Evolutionary conservation across 2,113 vertebrate genomes (phyloP).

Genomic region (Atlantisia rogersi): DNA sequence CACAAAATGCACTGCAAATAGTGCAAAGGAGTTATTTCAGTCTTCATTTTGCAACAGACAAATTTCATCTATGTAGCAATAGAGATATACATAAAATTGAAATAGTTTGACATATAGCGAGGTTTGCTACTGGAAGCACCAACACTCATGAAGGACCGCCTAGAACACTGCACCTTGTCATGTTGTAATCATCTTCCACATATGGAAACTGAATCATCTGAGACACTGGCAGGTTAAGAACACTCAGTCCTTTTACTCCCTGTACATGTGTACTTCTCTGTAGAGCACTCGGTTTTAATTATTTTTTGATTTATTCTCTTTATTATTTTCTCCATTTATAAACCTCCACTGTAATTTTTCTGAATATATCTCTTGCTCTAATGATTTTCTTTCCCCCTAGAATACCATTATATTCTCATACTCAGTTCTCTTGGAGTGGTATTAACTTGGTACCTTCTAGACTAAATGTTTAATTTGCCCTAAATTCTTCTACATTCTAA

Average conservation of each 20-base stretch:
- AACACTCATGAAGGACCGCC: background rate
- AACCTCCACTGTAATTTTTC: background rate
- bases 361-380: background rate
- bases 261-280: background rate
- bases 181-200: background rate
- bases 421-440: background rate
- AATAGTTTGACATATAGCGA: background rate
- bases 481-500: background rate
- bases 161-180: background rate
- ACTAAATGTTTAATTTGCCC: background rate
- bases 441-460: background rate
- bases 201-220: background rate
- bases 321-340: background rate
- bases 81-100: background rate
- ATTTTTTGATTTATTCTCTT: background rate
- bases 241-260: background rate
- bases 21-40: background rate
- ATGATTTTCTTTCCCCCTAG: background rate
- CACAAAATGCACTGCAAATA: background rate
- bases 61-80: background rate
- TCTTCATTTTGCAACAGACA: background rate
- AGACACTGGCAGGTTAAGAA: background rate
- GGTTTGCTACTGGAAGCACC: background rate
- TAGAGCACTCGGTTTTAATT: background rate
- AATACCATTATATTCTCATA: background rate